Base-by-base conservation (phyloP, 2,113 vertebrate species). In the Thamnophis sirtalis region DNA sequence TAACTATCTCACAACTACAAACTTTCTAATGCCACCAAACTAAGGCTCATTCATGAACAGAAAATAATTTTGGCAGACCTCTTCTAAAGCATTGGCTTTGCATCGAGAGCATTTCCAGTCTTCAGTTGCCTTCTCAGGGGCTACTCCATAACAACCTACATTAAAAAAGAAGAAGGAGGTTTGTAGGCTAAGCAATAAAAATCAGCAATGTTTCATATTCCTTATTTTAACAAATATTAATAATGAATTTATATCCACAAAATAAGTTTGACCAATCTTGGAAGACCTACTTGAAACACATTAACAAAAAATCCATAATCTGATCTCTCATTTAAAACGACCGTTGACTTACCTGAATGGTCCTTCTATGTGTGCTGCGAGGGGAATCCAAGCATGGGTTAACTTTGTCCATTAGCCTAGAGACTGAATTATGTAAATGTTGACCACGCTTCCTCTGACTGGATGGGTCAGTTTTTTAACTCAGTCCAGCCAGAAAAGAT, bases 101-200 rank as follows among this genome's bases (percentile, higher is more conserved):
- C 99, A 99, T 86, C 99, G 98, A 86, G 98, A 98, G 91, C 99
- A 99, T 95, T 98, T 97, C 99, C 99, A 99, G 86, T 98, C 97
- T 33, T 98, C 98, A 2, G 98, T 97, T 91, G 98, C 98, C 22
- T 97, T 97, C 84, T 98, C 97, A 22, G 98, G 98, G 24, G 98
- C 96, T 0, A 99, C 98, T 0, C 99, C 99, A 0, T 99, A 99
- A 95, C 99, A 99, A 97, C 99, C 99, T 99, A 87, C 28, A 73
- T 95, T 5, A 91, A 48, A 89, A 56, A 93, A 0, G 93, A 0
- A 91, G 93, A 0, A 90, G 24, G 9, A 90, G 24, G 9, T 43
- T 33, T 91, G 26, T 49, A 91, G 4, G 9, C 51, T 88, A 92
- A 3, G 91, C 33, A 92, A 86, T 21, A n/a, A 53, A 38, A 84